These are phyloP conservation scores for Erethizon dorsatum DNA, from an alignment of 2,797 vertebrate species.

Conservation along the genomic window DNA sequence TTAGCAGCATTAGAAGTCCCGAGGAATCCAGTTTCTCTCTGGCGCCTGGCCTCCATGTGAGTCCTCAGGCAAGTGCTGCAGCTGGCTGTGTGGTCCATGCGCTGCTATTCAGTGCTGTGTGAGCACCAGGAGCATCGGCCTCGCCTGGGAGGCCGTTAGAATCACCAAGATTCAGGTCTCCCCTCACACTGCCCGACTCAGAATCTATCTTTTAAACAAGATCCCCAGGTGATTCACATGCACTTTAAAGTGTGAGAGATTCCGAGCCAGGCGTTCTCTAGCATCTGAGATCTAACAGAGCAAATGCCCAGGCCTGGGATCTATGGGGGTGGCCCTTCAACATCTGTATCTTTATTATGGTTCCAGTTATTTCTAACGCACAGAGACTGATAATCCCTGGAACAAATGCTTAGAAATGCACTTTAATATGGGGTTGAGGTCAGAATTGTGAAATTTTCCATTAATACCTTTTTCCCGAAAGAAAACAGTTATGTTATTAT, in stretches of 20 bases:
- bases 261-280: neutral
- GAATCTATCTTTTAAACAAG: slow-evolving; percentile 44
- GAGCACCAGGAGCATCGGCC: neutral
- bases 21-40: neutral
- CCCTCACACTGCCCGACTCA: neutral
- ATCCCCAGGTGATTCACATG: neutral
- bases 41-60: neutral
- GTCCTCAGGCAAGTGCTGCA: neutral
- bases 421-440: slow-evolving; percentile 13
- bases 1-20: neutral
- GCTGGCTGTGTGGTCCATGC: neutral
- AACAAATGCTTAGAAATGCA: neutral
- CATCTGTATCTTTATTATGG: neutral
- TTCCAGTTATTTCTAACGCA: neutral
- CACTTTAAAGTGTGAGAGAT: neutral
- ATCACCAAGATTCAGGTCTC: neutral
- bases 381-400: neutral
- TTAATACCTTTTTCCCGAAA: slow-evolving; percentile 38
- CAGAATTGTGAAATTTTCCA: slow-evolving; percentile 20
- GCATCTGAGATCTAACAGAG: neutral
- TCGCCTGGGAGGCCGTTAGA: neutral
- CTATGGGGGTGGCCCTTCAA: neutral
- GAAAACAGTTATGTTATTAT: neutral
- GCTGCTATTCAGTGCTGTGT: neutral
- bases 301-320: neutral